Percentiles rank a stretch among this genome's conserved stretches.
phyloP scores from a whole-genome alignment of 2,113 vertebrate species.

The Hyperopisus bebe region DNA sequence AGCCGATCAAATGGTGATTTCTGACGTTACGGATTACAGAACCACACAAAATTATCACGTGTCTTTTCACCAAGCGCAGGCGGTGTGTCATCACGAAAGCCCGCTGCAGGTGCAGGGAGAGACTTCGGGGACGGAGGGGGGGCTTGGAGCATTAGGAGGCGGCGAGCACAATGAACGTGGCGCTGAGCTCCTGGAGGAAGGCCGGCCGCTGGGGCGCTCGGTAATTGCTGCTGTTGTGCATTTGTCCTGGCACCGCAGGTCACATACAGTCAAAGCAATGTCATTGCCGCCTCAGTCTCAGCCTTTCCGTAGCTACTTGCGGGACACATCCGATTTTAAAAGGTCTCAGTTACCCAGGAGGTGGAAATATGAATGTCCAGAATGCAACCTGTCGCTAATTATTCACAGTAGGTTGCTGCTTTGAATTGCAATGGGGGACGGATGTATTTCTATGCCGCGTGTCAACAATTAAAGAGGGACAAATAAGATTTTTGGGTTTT shows the following conservation, averaged over 20 bases:
- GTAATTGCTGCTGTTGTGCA: not conserved
- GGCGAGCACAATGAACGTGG: not conserved
- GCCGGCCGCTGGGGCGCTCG: not conserved
- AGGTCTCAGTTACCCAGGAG: not conserved
- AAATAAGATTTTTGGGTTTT: not conserved
- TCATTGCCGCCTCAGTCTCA: not conserved
- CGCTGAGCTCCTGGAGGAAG: not conserved
- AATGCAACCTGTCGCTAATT: not conserved
- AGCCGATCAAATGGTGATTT: not conserved
- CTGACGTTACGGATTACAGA: not conserved
- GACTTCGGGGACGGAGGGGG: too few species aligned
- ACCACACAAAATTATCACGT: not conserved
- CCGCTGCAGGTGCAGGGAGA: not conserved
- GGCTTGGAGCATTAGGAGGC: not conserved
- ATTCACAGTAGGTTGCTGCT: not conserved
- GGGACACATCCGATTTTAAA: not conserved
- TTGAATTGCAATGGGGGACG: not conserved
- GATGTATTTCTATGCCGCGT: not conserved
- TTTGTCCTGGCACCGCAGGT: not conserved
- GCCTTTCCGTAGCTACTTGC: not conserved
- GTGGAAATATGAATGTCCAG: not conserved
- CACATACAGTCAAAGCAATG: not conserved
- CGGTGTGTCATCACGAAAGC: not conserved
- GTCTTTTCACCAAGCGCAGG: not conserved
- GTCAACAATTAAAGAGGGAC: not conserved